Evolutionary conservation across 2,888 invertebrate genomes (phyloP), one percentile per base, ranked within the genome.

Genomic region (Andrena chrysosceles): DNA sequence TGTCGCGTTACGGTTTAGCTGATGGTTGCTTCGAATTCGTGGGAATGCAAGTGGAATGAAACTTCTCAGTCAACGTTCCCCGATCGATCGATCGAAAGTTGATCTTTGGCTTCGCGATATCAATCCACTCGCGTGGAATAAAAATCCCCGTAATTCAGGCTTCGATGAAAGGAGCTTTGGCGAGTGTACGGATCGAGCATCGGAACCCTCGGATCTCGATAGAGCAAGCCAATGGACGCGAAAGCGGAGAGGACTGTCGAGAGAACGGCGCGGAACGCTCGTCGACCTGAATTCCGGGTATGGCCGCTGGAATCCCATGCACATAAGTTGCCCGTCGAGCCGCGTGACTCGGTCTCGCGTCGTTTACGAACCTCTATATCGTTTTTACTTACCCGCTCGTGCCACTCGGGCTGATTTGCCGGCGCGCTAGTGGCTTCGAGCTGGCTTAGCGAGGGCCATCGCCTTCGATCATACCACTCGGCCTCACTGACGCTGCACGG

Each of bases 221-320:
- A 56, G 56, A 56, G 23, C 56, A 10, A 56, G 23, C 52, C 2
- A 13, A 56, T 23, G 56, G 56, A 20, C 23, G 23, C 23, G 23
- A 26, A 10, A 62, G 20, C n/a, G 33, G 35, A 42, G 10, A 35
- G n/a, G 42, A 13, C 31, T 35, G 23, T 8, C 54, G 54, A 56
- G n/a, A 10, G 31, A 49, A 33, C 42, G 16, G 26, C n/a, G 42
- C n/a, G n/a, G 73, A 23, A 31, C n/a, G 69, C 66, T 67, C 68
- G 68, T 49, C 69, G 77, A 78, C 78, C 78, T 68, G 67, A 76
- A 76, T 78, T 42, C 42, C 8, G 20, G 49, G 16, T 48, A 6
- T 6, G 16, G 16, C n/a, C 29, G 76, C 60, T 60, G 29, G 60
- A 75, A 49, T 33, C 49, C 59, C 77, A 35, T 52, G n/a, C 33